Evolutionary conservation across 2,113 vertebrate species (phyloP).

Genomic region (Tragelaphus imberbis): DNA sequence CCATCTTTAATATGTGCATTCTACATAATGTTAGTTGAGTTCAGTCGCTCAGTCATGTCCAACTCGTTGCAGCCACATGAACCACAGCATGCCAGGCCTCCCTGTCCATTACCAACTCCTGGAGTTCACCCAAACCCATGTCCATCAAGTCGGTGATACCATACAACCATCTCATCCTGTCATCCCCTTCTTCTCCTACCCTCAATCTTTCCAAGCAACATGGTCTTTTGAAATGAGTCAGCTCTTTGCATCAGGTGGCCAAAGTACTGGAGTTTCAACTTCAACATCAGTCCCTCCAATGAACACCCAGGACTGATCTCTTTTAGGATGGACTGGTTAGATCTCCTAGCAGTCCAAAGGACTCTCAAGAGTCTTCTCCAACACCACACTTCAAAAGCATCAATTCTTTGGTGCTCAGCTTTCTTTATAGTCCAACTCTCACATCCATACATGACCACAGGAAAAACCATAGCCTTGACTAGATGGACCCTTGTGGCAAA

Average conservation of each 20-base stretch:
- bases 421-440: neutral
- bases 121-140: neutral
- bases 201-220: neutral
- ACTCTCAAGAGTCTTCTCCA: neutral
- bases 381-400: neutral
- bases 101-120: neutral
- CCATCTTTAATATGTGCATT: neutral
- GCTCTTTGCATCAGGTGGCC: neutral
- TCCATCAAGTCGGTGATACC: neutral
- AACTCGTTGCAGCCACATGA: neutral
- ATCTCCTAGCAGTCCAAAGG: neutral
- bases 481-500: neutral
- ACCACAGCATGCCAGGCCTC: neutral
- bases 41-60: rapidly evolving
- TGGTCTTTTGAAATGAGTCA: neutral
- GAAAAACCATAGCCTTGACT: neutral
- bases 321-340: neutral
- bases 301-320: neutral
- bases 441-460: neutral
- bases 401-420: rapidly evolving
- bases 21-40: neutral
- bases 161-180: neutral
- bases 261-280: neutral
- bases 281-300: neutral
- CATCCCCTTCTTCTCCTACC: rapidly evolving